A percentile compares a stretch with the other conserved stretches of the same genome.
These are phyloP conservation scores for Prochilodus magdalenae DNA, from an alignment of 2,113 vertebrate genomes.

Conservation along the genomic window DNA sequence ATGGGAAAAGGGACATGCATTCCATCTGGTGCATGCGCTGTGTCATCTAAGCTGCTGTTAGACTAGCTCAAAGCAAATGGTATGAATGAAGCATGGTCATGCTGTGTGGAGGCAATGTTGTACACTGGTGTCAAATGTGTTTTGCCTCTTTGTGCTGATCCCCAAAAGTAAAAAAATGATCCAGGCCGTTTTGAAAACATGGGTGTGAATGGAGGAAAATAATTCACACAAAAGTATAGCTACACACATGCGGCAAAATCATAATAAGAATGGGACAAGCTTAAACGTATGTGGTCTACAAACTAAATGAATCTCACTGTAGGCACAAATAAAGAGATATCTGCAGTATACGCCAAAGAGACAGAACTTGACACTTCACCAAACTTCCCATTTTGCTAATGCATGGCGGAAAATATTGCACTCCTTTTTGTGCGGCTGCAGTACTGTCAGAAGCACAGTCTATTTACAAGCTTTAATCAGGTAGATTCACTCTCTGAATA, in stretches of 20 bases:
- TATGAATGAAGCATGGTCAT: constrained; percentile 38
- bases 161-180: no score
- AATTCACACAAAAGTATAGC: neutral
- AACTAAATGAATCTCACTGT: constrained; percentile 1
- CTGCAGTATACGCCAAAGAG: constrained; percentile 65
- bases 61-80: constrained; percentile 40
- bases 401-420: constrained; percentile 45
- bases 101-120: constrained; percentile 17
- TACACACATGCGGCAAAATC: constrained; percentile 18
- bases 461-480: constrained; percentile 64
- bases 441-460: constrained; percentile 1
- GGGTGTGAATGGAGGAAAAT: constrained; percentile 9
- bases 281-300: constrained; percentile 6
- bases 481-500: constrained; percentile 69
- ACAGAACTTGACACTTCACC: constrained; percentile 70
- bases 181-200: neutral
- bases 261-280: constrained; percentile 21
- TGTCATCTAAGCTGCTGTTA: constrained; percentile 45
- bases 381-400: constrained; percentile 73
- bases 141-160: neutral
- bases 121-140: neutral
- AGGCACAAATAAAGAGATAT: constrained; percentile 57
- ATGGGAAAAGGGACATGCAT: constrained; percentile 64
- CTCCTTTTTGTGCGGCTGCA: constrained; percentile 13
- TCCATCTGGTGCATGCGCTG: constrained; percentile 67